Percentiles rank a stretch among this genome's conserved stretches.
Conservation (phyloP, 2,113 vertebrate genomes). For the Nesospiza acunhae region DNA sequence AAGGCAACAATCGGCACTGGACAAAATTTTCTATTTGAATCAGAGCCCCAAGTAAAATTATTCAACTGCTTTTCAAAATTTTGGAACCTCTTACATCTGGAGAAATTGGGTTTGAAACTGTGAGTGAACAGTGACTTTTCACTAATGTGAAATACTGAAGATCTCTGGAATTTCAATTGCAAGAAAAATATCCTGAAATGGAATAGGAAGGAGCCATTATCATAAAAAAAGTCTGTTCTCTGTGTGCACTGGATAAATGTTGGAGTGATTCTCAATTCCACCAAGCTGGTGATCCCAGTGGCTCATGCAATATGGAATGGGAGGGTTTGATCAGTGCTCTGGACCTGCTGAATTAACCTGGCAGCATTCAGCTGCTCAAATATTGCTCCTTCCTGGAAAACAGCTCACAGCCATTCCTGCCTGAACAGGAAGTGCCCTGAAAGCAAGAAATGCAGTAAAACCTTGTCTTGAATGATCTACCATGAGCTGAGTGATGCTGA, state of each 20-base stretch:
- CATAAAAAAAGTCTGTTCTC: not conserved
- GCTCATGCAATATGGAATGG: not conserved
- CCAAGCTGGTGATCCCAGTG: not conserved
- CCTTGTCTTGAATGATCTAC: not conserved
- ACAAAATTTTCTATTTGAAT: slow-evolving; percentile 11
- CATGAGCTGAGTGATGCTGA: not conserved
- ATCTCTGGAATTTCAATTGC: not conserved
- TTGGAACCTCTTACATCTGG: not conserved
- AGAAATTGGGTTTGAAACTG: slow-evolving; percentile 23
- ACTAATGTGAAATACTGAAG: not conserved
- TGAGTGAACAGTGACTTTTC: not conserved
- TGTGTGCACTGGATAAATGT: not conserved
- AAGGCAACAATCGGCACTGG: not conserved
- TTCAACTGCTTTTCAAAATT: not conserved
- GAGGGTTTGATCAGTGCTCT: not conserved
- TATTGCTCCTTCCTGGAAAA: not conserved
- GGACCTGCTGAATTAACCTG: not conserved
- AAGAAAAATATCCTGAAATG: not conserved
- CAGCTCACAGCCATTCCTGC: not conserved
- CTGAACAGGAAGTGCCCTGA: not conserved
- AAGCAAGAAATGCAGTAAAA: not conserved
- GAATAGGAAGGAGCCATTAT: not conserved
- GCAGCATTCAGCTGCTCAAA: not conserved
- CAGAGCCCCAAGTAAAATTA: not conserved
- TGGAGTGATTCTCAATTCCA: not conserved